A percentile compares a stretch with the other conserved stretches of the same genome.
phyloP scores from a whole-genome alignment of 1,140 invertebrate species.

The Aphelinus certus region DNA sequence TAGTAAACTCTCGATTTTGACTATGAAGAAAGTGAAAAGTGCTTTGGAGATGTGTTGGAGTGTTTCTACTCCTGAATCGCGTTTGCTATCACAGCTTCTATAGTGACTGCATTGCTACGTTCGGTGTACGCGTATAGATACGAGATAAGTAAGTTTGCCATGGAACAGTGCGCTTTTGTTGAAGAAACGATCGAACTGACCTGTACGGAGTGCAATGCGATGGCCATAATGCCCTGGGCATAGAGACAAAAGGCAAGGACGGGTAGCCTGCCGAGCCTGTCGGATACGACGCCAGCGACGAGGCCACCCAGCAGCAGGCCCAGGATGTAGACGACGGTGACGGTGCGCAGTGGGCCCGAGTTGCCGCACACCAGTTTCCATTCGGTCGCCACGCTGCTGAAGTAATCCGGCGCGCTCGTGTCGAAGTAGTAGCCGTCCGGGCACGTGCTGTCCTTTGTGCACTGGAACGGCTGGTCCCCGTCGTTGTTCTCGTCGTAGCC shows the following conservation, averaged over 20 bases:
- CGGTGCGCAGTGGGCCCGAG: conserved; percentile 59
- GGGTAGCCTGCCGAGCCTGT: conserved; percentile 66
- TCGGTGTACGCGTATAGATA: no score
- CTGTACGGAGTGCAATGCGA: conserved; percentile 64
- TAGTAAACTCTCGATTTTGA: no score
- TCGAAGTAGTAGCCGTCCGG: conserved; percentile 48
- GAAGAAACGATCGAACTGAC: conserved; percentile 30
- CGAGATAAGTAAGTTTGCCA: no score
- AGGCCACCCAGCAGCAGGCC: conserved; percentile 68
- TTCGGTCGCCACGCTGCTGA: conserved; percentile 55
- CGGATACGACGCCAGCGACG: conserved; percentile 66
- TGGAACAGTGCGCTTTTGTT: no score
- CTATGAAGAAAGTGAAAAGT: no score
- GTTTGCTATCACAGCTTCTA: no score
- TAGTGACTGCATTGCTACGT: no score
- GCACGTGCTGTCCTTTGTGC: conserved; percentile 21
- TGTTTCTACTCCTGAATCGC: no score
- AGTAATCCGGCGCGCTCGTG: conserved; percentile 36
- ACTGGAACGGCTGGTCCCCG: not conserved
- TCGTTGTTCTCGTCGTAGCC: no score
- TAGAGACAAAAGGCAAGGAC: conserved; percentile 66
- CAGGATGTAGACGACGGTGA: conserved; percentile 64
- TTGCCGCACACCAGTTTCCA: conserved; percentile 69
- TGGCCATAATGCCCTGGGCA: conserved; percentile 63
- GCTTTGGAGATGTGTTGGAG: no score